phyloP scores from a whole-genome alignment of 2,888 invertebrate genomes.

The Pilophorus perplexus region DNA sequence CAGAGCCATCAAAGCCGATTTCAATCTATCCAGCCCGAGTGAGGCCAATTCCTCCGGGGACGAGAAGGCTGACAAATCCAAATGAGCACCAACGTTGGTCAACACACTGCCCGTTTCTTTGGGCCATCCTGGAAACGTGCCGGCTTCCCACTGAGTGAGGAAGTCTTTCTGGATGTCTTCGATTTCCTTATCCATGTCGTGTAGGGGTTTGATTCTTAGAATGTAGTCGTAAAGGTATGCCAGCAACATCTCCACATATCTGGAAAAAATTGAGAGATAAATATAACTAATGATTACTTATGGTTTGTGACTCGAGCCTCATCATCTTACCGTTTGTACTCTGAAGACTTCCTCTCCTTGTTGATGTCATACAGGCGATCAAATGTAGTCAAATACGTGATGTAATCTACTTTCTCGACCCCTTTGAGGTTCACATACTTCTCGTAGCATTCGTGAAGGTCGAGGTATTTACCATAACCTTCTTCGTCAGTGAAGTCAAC shows the following conservation, averaged over 20 bases:
- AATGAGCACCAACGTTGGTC: slow-evolving; percentile 90
- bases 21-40: slow-evolving; percentile 92
- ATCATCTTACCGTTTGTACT: slow-evolving; percentile 65
- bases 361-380: slow-evolving; percentile 95
- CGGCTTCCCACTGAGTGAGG: slow-evolving; percentile 81
- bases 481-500: slow-evolving; percentile 99
- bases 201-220: slow-evolving; percentile 77
- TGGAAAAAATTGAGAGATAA: not conserved
- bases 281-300: not conserved
- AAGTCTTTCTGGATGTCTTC: slow-evolving; percentile 77
- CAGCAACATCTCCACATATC: slow-evolving; percentile 76
- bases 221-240: slow-evolving; percentile 84
- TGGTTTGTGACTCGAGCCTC: too few species aligned
- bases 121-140: slow-evolving; percentile 92
- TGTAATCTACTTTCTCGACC: slow-evolving; percentile 94
- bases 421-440: slow-evolving; percentile 96
- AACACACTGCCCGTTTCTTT: slow-evolving; percentile 93
- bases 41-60: slow-evolving; percentile 97
- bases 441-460: slow-evolving; percentile 94
- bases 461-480: slow-evolving; percentile 96
- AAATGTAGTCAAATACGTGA: slow-evolving; percentile 87
- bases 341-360: slow-evolving; percentile 83
- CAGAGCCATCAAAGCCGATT: slow-evolving; percentile 93
- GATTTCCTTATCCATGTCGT: slow-evolving; percentile 77
- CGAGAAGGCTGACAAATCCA: slow-evolving; percentile 97